Percentiles rank a stretch among this genome's conserved stretches.
phyloP scores from a whole-genome alignment of 2,113 vertebrate genomes.

The Pomatostomus ruficeps region DNA sequence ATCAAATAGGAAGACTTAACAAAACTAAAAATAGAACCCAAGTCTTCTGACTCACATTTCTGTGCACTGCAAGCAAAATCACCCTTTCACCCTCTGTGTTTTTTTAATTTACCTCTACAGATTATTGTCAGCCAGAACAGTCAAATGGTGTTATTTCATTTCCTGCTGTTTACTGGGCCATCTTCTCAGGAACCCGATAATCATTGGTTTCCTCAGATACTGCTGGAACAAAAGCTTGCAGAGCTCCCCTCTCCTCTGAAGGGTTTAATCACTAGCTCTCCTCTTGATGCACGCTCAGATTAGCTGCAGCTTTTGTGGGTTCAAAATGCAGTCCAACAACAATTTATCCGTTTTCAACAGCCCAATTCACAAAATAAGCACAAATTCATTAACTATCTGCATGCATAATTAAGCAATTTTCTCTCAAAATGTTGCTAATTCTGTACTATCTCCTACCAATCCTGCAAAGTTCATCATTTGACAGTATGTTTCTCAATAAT shows the following conservation, averaged over 20 bases:
- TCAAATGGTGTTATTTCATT: background rate
- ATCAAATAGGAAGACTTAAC: constrained; percentile 41
- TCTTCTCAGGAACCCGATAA: constrained; percentile 18
- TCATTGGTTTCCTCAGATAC: background rate
- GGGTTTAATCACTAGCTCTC: constrained; percentile 33
- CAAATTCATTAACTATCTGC: background rate
- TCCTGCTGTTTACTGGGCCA: background rate
- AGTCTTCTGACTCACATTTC: constrained; percentile 43
- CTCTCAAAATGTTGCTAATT: background rate
- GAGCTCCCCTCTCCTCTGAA: background rate
- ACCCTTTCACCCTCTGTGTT: background rate
- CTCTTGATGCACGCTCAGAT: background rate
- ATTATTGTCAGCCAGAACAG: constrained; percentile 8
- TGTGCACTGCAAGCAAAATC: background rate
- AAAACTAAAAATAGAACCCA: constrained; percentile 33
- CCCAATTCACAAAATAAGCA: constrained; percentile 3
- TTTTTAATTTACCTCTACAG: constrained; percentile 7
- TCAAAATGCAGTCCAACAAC: background rate
- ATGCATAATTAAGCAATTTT: background rate
- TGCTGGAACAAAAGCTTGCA: background rate
- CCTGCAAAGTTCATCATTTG: background rate
- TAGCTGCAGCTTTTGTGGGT: background rate
- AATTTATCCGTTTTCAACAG: background rate
- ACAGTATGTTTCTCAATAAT: background rate
- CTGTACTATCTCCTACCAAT: background rate